These are phyloP conservation scores for Ooceraea biroi DNA, from an alignment of 1,140 invertebrate species.

Conservation along the genomic window DNA sequence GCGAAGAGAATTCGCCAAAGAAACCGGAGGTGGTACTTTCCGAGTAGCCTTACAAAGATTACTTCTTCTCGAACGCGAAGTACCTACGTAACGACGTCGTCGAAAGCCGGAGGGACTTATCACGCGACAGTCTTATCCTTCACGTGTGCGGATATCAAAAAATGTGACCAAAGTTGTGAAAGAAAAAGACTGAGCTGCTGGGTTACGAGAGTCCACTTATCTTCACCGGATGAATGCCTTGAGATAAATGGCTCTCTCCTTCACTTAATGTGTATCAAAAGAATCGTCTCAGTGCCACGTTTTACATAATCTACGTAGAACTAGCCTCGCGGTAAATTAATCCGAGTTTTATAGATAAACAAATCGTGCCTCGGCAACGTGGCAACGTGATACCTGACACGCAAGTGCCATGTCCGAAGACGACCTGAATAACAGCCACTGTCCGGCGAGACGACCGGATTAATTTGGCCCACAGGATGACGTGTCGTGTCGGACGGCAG, in stretches of 20 bases:
- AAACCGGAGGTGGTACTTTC: slow-evolving; percentile 77
- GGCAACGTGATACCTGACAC: slow-evolving; percentile 1
- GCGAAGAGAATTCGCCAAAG: slow-evolving; percentile 77
- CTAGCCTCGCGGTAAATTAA: no score
- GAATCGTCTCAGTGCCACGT: no score
- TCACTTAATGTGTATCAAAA: no score
- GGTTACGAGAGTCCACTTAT: not conserved
- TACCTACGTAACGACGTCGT: not conserved
- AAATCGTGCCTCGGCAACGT: not conserved
- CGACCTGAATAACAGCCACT: slow-evolving; percentile 37
- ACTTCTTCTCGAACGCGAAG: slow-evolving; percentile 77
- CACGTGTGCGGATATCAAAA: not conserved
- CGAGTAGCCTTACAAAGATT: slow-evolving; percentile 78
- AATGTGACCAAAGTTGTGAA: not conserved
- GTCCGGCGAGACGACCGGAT: slow-evolving; percentile 47
- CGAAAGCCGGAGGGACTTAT: slow-evolving; percentile 27
- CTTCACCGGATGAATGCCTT: not conserved
- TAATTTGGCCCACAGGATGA: slow-evolving; percentile 56
- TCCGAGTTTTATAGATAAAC: no score
- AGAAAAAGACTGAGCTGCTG: not conserved
- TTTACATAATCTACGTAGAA: not conserved
- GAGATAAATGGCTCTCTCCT: no score
- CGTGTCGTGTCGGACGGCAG: slow-evolving; percentile 49
- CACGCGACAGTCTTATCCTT: not conserved
- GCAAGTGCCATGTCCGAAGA: slow-evolving; percentile 16